phyloP scores from a whole-genome alignment of 2,888 invertebrate species.

The Aspidapion aeneum region DNA sequence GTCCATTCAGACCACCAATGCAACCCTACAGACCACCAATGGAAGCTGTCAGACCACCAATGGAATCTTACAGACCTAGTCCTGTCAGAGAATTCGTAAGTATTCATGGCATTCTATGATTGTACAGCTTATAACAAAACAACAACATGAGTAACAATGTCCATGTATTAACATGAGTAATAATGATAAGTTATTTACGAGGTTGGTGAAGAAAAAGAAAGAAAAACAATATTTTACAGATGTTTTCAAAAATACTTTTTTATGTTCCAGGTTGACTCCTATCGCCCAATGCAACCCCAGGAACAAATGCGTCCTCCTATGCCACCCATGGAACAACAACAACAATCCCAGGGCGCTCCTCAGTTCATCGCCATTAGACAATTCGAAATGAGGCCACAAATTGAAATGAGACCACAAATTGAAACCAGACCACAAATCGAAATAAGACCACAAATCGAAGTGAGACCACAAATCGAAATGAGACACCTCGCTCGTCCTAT shows the following conservation, averaged over 20 bases:
- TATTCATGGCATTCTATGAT: too few species aligned
- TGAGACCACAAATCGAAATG: slow-evolving; percentile 17
- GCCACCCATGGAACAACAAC: too few species aligned
- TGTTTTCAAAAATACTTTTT: too few species aligned
- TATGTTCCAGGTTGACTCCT: not conserved
- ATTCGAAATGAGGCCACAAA: slow-evolving; percentile 7
- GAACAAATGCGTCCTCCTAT: slow-evolving; percentile 16
- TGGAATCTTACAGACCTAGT: not conserved
- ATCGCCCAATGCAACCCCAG: slow-evolving; percentile 11
- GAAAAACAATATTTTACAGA: too few species aligned
- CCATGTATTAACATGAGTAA: too few species aligned
- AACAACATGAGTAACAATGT: too few species aligned
- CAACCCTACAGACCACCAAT: not conserved
- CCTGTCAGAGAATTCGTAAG: not conserved
- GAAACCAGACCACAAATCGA: too few species aligned
- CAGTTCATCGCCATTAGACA: slow-evolving; percentile 23
- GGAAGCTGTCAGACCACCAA: not conserved
- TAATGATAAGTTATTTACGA: too few species aligned
- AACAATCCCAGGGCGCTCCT: not conserved
- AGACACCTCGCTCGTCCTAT: not conserved
- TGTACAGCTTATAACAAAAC: not conserved
- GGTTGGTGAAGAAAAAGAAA: too few species aligned
- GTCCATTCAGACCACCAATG: slow-evolving; percentile 25
- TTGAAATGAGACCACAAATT: slow-evolving; percentile 11
- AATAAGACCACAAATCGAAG: slow-evolving; percentile 16